A percentile compares a stretch with the other conserved stretches of the same genome.
These are phyloP conservation scores for Sphyrna mokarran DNA, from an alignment of 2,113 vertebrate species.

Conservation along the genomic window DNA sequence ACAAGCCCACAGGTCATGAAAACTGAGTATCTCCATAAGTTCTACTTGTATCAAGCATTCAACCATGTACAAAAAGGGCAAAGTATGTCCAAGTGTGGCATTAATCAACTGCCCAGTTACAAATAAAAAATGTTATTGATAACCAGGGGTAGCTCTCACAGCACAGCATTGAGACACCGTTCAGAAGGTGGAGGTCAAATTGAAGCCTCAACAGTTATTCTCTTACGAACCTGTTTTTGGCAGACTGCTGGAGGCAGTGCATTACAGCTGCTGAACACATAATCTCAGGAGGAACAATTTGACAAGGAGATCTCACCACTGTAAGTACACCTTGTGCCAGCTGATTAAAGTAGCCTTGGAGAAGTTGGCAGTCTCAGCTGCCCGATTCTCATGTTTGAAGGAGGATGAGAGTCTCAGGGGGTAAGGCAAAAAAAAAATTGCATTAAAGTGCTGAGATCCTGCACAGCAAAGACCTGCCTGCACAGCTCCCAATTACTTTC, in stretches of 20 bases:
- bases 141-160: neutral
- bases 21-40: neutral
- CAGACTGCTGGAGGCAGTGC: neutral
- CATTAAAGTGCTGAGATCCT: neutral
- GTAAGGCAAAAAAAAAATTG: neutral
- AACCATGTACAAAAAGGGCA: neutral
- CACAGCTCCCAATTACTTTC: neutral
- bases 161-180: neutral
- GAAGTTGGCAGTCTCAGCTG: neutral
- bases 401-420: neutral
- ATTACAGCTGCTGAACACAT: neutral
- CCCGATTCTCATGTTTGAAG: neutral
- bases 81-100: neutral
- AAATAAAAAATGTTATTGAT: neutral
- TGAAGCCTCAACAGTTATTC: neutral
- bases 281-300: neutral
- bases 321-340: neutral
- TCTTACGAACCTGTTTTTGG: neutral
- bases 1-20: neutral
- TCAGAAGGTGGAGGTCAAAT: neutral
- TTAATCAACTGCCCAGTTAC: neutral
- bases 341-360: slow-evolving; percentile 22
- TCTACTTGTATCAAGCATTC: neutral
- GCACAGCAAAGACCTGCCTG: neutral
- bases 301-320: slow-evolving; percentile 1